phyloP scores from a whole-genome alignment of 1,140 invertebrate genomes.

The Cydia pomonella region DNA sequence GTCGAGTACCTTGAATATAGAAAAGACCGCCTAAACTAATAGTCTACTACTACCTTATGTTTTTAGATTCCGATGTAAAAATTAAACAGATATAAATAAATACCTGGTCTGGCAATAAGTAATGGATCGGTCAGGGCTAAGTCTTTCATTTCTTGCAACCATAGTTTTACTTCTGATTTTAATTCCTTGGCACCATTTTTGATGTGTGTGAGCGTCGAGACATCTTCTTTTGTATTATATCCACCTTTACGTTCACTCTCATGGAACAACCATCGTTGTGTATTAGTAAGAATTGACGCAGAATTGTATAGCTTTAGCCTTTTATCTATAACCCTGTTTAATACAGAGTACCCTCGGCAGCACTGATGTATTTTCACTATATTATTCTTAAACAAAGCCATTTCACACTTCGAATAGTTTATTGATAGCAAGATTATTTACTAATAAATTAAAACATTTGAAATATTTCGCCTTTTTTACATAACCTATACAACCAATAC shows the following conservation, averaged over 20 bases:
- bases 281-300: constrained; percentile 13
- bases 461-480: constrained; percentile 19
- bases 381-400: constrained; percentile 25
- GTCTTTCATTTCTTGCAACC: constrained; percentile 86
- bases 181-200: constrained; percentile 84
- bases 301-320: neutral
- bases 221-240: constrained; percentile 78
- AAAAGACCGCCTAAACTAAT: too few species aligned
- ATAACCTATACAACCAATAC: constrained; percentile 12
- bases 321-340: constrained; percentile 16
- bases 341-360: constrained; percentile 11
- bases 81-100: neutral
- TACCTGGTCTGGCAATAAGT: constrained; percentile 80
- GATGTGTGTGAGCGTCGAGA: constrained; percentile 76
- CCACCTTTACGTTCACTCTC: constrained; percentile 84
- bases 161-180: constrained; percentile 84
- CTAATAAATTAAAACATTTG: constrained; percentile 17
- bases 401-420: neutral
- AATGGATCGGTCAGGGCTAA: constrained; percentile 83
- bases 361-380: constrained; percentile 8
- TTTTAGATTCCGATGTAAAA: too few species aligned
- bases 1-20: too few species aligned
- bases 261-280: constrained; percentile 77
- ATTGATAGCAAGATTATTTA: neutral
- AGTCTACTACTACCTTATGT: too few species aligned